Percentiles rank a stretch among this genome's conserved stretches.
Evolutionary conservation across 2,888 invertebrate genomes (phyloP).

Genomic region (Drosophila mayaguana): DNA sequence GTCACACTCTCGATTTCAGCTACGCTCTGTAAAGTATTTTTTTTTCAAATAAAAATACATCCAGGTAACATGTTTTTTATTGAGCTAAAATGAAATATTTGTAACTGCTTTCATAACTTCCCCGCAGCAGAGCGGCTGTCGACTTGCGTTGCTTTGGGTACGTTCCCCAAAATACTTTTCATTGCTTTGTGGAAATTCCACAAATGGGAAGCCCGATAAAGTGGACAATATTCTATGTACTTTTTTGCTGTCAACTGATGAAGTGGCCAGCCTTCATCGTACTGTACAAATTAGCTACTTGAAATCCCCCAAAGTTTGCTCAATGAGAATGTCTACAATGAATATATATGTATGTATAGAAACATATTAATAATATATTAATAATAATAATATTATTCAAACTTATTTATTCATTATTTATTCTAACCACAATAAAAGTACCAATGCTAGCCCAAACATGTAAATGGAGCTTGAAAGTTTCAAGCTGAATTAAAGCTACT

Average conservation of each 20-base stretch:
- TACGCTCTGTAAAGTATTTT: background rate
- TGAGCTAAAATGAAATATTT: slow-evolving; percentile 23
- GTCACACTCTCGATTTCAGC: background rate
- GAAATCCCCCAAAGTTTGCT: slow-evolving; percentile 43
- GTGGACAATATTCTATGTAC: slow-evolving; percentile 7
- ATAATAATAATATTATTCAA: too few relatives aligned
- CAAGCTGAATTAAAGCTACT: background rate
- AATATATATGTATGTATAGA: too few relatives aligned
- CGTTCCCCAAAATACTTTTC: slow-evolving; percentile 14
- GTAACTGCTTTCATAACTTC: slow-evolving; percentile 34
- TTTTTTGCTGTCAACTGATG: slow-evolving; percentile 9
- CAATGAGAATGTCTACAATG: background rate
- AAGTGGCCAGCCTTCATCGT: slow-evolving; percentile 11
- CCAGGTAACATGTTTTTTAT: slow-evolving; percentile 15
- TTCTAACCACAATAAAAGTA: slow-evolving; percentile 12
- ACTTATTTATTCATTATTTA: too few relatives aligned
- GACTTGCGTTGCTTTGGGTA: slow-evolving; percentile 6
- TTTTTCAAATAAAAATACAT: background rate
- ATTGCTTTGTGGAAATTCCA: slow-evolving; percentile 26
- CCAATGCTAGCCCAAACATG: background rate
- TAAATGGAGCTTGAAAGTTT: slow-evolving; percentile 24
- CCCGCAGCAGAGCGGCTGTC: slow-evolving; percentile 17
- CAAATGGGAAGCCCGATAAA: slow-evolving; percentile 16
- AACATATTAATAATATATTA: too few relatives aligned
- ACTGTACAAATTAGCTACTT: slow-evolving; percentile 12